Conservation (phyloP, 2,797 vertebrate species). For the Sphenodon punctatus region DNA sequence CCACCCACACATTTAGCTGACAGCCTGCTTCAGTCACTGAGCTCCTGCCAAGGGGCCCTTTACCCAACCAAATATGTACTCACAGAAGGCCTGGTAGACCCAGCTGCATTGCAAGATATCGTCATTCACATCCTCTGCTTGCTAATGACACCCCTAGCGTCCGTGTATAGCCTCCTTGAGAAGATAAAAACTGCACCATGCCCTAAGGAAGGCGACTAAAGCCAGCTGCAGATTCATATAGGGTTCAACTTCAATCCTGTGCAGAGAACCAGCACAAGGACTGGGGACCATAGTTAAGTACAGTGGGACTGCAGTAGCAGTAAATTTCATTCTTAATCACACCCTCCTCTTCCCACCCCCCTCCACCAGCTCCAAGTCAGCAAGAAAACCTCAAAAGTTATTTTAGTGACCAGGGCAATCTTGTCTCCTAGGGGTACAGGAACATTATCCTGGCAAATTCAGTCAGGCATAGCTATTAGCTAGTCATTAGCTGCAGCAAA, state of each 20-base stretch:
- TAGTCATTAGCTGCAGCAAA: too few relatives aligned
- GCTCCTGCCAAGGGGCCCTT: not conserved
- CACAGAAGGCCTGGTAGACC: not conserved
- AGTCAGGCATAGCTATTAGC: too few relatives aligned
- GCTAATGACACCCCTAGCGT: not conserved
- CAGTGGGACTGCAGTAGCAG: constrained; percentile 35
- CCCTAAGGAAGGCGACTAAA: too few relatives aligned
- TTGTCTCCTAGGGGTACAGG: constrained; percentile 12
- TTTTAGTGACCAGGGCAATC: constrained; percentile 21
- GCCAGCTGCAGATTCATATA: not conserved
- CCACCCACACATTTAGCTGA: not conserved
- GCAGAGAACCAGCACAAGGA: accelerated
- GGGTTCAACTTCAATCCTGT: not conserved
- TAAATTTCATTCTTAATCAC: constrained; percentile 8
- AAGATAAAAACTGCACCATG: not conserved
- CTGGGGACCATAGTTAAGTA: not conserved
- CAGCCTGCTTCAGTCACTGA: not conserved
- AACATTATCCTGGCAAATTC: not conserved
- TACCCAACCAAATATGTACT: not conserved
- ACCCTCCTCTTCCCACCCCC: too few relatives aligned
- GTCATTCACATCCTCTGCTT: not conserved
- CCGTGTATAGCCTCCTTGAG: accelerated
- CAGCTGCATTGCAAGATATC: not conserved
- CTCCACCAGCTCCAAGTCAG: too few relatives aligned
- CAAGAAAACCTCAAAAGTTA: not conserved